A percentile compares a stretch with the other conserved stretches of the same genome.
phyloP scores from a whole-genome alignment of 2,888 invertebrate species.

The Ochropleura plecta region DNA sequence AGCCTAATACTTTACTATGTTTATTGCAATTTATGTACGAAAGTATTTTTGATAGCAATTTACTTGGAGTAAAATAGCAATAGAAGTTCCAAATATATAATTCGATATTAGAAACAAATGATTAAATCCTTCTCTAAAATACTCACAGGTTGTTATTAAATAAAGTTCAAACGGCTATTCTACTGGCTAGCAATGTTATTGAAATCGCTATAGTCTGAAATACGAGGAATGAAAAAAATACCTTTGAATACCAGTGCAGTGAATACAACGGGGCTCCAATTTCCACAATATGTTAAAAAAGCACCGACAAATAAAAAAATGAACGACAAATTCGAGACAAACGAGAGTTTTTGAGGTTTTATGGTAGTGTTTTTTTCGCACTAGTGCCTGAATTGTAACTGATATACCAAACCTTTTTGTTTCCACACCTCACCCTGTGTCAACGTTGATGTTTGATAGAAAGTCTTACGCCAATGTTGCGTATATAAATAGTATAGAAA shows the following conservation, averaged over 20 bases:
- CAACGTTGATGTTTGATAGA: slow-evolving; percentile 23
- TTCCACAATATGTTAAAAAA: slow-evolving; percentile 60
- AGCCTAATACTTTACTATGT: not conserved
- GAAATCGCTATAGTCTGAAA: slow-evolving; percentile 1
- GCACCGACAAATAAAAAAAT: slow-evolving; percentile 36
- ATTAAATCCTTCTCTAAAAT: slow-evolving; percentile 17
- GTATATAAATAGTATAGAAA: slow-evolving; percentile 5
- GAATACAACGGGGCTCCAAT: slow-evolving; percentile 37
- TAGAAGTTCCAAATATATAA: slow-evolving; percentile 4
- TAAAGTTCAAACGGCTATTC: slow-evolving; percentile 18
- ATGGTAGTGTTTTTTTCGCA: slow-evolving; percentile 44
- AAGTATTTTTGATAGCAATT: not conserved
- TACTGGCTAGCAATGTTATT: slow-evolving; percentile 24
- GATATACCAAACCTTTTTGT: slow-evolving; percentile 41
- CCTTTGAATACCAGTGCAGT: slow-evolving; percentile 27
- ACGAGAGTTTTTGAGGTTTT: slow-evolving; percentile 39
- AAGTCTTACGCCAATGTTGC: not conserved
- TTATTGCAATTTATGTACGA: not conserved
- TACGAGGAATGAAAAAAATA: slow-evolving; percentile 28
- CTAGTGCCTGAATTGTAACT: slow-evolving; percentile 42
- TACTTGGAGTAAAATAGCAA: not conserved
- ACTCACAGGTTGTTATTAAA: slow-evolving; percentile 10
- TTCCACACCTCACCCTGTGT: slow-evolving; percentile 20
- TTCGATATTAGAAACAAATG: not conserved
- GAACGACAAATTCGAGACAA: slow-evolving; percentile 25